Conservation (phyloP, 1,140 invertebrate genomes). For the Colletes latitarsis region DNA sequence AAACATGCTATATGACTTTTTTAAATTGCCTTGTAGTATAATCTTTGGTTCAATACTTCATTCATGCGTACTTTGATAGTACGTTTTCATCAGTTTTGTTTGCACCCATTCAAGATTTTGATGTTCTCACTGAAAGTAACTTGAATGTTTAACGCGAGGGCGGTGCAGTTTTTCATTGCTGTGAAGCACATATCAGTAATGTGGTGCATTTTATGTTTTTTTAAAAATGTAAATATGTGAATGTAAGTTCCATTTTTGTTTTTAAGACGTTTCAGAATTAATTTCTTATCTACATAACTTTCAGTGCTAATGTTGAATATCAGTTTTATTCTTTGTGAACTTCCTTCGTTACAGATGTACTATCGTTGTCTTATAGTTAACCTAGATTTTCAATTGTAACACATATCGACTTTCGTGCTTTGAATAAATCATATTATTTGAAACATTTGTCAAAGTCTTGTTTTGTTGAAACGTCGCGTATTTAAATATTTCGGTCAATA, state of each 20-base stretch:
- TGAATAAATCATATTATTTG: neutral
- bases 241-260: constrained; percentile 62
- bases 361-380: constrained; percentile 41
- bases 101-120: neutral
- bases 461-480: neutral
- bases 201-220: constrained; percentile 63
- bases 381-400: constrained; percentile 46
- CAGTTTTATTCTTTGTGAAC: neutral
- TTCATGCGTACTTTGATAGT: neutral
- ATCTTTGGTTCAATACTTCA: neutral
- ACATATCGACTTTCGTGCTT: constrained; percentile 12
- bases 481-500: constrained; percentile 1
- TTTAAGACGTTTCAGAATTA: neutral
- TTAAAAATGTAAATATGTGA: constrained; percentile 70
- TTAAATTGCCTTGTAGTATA: neutral
- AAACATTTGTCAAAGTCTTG: neutral
- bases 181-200: constrained; percentile 56
- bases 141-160: constrained; percentile 54
- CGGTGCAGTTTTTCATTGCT: constrained; percentile 61
- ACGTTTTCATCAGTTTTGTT: neutral
- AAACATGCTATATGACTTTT: neutral
- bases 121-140: constrained; percentile 30
- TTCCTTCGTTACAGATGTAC: constrained; percentile 4
- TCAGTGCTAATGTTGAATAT: neutral
- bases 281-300: neutral